Percentiles rank a stretch among this genome's conserved stretches.
phyloP scores from a whole-genome alignment of 2,797 vertebrate species.

The Netta rufina region DNA sequence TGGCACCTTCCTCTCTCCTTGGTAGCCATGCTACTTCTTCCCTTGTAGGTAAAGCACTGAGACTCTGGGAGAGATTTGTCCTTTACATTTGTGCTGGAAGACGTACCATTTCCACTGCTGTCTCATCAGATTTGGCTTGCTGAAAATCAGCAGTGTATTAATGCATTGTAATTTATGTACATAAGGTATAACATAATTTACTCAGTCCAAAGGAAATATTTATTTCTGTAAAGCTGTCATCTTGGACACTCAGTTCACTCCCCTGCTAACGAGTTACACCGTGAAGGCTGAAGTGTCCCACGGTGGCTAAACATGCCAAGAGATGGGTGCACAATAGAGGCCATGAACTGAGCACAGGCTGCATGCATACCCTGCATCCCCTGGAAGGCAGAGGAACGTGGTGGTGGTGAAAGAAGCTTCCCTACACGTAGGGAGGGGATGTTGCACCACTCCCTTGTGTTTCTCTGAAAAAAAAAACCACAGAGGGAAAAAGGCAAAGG shows the following conservation, averaged over 20 bases:
- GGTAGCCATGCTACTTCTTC: not conserved
- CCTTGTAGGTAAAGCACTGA: not conserved
- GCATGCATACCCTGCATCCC: not conserved
- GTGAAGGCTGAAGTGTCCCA: not conserved
- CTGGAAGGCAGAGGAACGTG: not conserved
- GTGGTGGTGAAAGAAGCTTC: not conserved
- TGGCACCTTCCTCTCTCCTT: not conserved
- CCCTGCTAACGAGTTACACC: not conserved
- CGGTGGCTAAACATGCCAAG: not conserved
- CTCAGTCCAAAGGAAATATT: not conserved
- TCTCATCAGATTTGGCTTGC: not conserved
- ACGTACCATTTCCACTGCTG: not conserved
- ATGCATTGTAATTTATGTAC: not conserved
- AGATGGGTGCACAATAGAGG: not conserved
- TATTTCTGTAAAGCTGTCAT: not conserved
- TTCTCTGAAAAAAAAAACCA: not conserved
- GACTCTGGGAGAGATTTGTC: not conserved
- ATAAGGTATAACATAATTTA: not conserved
- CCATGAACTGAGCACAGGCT: not conserved
- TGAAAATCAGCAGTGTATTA: not conserved
- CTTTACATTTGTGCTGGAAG: not conserved
- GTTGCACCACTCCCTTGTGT: not conserved
- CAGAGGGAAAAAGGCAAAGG: not conserved
- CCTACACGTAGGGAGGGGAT: not conserved
- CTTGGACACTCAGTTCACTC: not conserved